Evolutionary conservation across 2,797 vertebrate species (phyloP).

Genomic region (Protosalanx chinensis): DNA sequence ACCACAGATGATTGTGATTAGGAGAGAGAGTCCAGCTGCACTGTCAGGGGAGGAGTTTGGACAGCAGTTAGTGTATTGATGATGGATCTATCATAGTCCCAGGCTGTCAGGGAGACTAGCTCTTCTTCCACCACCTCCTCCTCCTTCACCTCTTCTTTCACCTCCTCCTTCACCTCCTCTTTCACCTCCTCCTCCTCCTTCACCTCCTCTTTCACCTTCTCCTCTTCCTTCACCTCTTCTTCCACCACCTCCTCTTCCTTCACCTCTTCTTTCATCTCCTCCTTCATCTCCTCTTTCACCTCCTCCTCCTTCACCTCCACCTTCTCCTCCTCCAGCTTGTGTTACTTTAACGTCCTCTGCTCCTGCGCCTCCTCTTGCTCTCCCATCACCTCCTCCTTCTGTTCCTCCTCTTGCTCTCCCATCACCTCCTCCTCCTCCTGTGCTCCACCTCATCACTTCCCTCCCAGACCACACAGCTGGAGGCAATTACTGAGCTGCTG

Average conservation of each 20-base stretch:
- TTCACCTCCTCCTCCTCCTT: too few species aligned
- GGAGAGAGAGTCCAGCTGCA: not conserved
- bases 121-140: too few species aligned
- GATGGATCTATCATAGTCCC: constrained; percentile 38
- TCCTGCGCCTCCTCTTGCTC: too few species aligned
- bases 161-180: constrained; percentile 14
- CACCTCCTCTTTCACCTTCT: constrained; percentile 19
- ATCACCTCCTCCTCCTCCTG: constrained; percentile 20
- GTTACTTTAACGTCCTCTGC: not conserved
- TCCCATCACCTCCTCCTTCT: constrained; percentile 18
- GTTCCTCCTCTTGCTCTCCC: too few species aligned
- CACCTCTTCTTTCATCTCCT: too few species aligned
- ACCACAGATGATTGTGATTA: constrained; percentile 31
- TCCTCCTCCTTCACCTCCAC: constrained; percentile 20
- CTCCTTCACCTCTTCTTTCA: not conserved
- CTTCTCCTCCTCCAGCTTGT: not conserved
- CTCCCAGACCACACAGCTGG: constrained; percentile 64
- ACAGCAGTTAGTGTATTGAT: constrained; percentile 12
- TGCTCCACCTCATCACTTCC: constrained; percentile 48
- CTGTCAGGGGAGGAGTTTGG: not conserved
- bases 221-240: constrained; percentile 23
- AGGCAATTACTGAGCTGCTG: constrained; percentile 64
- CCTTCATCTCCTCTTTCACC: too few species aligned
- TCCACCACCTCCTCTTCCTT: constrained; percentile 38
- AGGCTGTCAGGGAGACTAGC: constrained; percentile 42